Base-by-base conservation (phyloP, 2,888 invertebrate species). In the Drosophila mettleri region DNA sequence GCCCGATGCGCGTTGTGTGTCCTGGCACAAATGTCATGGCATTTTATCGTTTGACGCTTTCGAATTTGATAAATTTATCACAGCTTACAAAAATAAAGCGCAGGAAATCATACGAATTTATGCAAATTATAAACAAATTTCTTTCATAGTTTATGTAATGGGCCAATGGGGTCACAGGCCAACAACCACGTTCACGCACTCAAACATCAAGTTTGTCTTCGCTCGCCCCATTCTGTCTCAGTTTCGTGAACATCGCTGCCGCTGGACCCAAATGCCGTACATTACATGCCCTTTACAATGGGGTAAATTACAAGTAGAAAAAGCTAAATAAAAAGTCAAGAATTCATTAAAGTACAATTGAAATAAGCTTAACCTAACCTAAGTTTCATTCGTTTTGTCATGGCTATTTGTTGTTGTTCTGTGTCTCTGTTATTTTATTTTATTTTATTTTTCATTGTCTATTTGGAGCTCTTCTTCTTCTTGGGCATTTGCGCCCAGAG, bases 401-500 rank as follows among this genome's bases (percentile, higher is more conserved):
- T 75, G 64, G 63, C 62, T 60, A 36, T 41, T 24, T 54, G 20
- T 57, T 52, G 24, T 45, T 24, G 8, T 45, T 38, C n/a, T 43
- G 14, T 55, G 12, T 18, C 27, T 24, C 5, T 9, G n/a, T 24
- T 14, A 33, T 31, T 39, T 6, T 24, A 6, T 18, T 20, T 3
- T 12, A 14, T 41, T 20, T 22, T 29, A 29, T 29, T 7, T 43
- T 9, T 55, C n/a, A n/a, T 8, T 68, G 70, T 66, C 71, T 86
- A 85, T 41, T 86, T 87, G 34, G 87, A 87, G 82, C 59, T 68
- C 68, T 88, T 88, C 78, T 88, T 89, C 69, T 86, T 88, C 57
- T 86, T 89, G 65, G 90, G 90, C 34, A 91, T 74, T 51, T 89
- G 84, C 9, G 91, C 91, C 80, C 81, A 98, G 93, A 98, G 96